A percentile compares a stretch with the other conserved stretches of the same genome.
phyloP scores from a whole-genome alignment of 2,113 vertebrate species.

The Bos indicus region DNA sequence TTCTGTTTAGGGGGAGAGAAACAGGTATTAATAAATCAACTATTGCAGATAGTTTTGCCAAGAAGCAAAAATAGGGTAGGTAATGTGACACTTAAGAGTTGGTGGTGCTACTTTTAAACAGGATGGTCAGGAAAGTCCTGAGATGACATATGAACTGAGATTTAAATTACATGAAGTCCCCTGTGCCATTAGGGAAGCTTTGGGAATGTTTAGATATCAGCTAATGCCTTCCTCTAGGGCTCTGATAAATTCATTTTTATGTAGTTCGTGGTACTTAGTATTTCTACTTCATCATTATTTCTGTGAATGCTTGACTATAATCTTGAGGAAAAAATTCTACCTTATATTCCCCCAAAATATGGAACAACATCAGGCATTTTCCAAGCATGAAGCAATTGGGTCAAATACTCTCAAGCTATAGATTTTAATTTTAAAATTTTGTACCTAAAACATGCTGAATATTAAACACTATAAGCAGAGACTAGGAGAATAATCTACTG shows the following conservation, averaged over 20 bases:
- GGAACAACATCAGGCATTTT: background rate
- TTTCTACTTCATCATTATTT: background rate
- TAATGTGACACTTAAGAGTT: background rate
- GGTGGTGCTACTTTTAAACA: background rate
- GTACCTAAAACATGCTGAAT: background rate
- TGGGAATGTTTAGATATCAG: background rate
- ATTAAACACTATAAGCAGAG: background rate
- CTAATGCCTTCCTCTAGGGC: background rate
- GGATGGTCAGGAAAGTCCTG: background rate
- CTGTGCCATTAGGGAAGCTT: background rate
- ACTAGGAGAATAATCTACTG: background rate
- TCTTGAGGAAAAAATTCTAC: background rate
- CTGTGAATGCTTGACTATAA: background rate
- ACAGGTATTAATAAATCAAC: background rate
- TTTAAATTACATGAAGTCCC: background rate
- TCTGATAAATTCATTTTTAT: background rate
- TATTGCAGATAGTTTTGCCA: background rate
- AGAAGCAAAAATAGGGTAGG: background rate
- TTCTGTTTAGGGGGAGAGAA: background rate
- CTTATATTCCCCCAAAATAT: background rate
- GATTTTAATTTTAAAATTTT: background rate
- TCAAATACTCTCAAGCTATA: background rate
- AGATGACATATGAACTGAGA: background rate
- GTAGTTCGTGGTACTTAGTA: background rate
- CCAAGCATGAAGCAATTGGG: background rate